Evolutionary conservation across 1,140 invertebrate species (phyloP).

Genomic region (Harpegnathos saltator): DNA sequence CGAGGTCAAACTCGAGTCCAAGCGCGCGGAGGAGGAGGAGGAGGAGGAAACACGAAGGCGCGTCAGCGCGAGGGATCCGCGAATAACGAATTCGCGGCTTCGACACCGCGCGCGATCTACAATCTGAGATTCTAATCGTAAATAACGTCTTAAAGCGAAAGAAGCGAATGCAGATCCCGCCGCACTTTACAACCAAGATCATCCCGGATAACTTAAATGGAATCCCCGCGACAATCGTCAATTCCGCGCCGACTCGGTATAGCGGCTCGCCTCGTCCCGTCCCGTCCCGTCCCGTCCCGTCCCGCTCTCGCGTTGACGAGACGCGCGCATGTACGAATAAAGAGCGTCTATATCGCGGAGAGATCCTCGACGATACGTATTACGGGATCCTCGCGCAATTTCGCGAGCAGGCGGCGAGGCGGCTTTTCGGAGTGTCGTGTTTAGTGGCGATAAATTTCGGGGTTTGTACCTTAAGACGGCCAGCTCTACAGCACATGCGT

Average conservation of each 20-base stretch:
- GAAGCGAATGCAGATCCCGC: background rate
- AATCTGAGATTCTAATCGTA: background rate
- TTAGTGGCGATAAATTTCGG: slow-evolving; percentile 75
- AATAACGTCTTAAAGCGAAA: background rate
- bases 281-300: no score
- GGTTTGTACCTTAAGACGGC: slow-evolving; percentile 67
- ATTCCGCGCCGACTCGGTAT: background rate
- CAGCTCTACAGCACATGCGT: slow-evolving; percentile 16
- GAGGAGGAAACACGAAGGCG: no score
- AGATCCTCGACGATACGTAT: slow-evolving; percentile 56
- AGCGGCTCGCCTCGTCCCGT: background rate
- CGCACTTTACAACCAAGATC: background rate
- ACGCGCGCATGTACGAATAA: slow-evolving; percentile 20
- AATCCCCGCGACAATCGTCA: slow-evolving; percentile 24
- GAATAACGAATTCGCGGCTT: no score
- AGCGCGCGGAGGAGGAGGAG: no score
- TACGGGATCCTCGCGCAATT: slow-evolving; percentile 64
- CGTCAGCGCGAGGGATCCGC: no score
- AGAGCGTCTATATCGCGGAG: slow-evolving; percentile 26
- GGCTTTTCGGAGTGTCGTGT: slow-evolving; percentile 69
- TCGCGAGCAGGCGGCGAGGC: slow-evolving; percentile 48
- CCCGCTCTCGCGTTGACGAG: slow-evolving; percentile 27
- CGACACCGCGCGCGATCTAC: no score
- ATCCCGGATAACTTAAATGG: slow-evolving; percentile 1
- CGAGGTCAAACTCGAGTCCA: no score